Conservation (phyloP, 2,888 invertebrate genomes). For the Pelosia muscerda region DNA sequence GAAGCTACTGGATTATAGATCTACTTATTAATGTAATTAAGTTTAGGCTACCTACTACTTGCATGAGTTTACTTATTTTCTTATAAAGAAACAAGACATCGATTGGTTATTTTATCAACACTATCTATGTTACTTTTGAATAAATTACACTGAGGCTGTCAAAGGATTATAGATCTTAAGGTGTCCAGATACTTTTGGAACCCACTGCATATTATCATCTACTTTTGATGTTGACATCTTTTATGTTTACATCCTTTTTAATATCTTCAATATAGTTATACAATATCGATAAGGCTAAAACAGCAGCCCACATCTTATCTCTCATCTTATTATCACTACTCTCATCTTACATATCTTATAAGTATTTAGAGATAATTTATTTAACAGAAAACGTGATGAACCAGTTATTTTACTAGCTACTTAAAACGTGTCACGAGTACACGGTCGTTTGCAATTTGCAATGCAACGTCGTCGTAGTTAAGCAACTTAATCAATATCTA, state of each 20-base stretch:
- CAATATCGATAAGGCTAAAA: not conserved
- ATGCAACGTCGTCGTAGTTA: too few species aligned
- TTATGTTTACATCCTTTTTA: not conserved
- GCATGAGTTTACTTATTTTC: too few species aligned
- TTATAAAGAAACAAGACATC: too few species aligned
- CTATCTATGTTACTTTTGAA: too few species aligned
- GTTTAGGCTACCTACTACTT: too few species aligned
- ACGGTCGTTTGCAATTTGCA: not conserved
- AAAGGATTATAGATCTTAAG: too few species aligned
- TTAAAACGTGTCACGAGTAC: not conserved
- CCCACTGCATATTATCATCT: not conserved
- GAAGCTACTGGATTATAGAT: too few species aligned
- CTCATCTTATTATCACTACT: not conserved
- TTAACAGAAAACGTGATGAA: not conserved
- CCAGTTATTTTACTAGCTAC: not conserved
- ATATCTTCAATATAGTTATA: not conserved
- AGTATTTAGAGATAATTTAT: not conserved
- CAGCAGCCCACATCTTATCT: not conserved
- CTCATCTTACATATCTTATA: not conserved
- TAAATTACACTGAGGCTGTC: too few species aligned
- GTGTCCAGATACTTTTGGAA: too few species aligned
- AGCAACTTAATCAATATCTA: not conserved
- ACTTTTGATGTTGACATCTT: not conserved
- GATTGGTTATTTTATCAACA: too few species aligned
- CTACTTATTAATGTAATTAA: too few species aligned